These are phyloP conservation scores for Morpho helenor DNA, from an alignment of 2,888 invertebrate genomes.

Conservation along the genomic window DNA sequence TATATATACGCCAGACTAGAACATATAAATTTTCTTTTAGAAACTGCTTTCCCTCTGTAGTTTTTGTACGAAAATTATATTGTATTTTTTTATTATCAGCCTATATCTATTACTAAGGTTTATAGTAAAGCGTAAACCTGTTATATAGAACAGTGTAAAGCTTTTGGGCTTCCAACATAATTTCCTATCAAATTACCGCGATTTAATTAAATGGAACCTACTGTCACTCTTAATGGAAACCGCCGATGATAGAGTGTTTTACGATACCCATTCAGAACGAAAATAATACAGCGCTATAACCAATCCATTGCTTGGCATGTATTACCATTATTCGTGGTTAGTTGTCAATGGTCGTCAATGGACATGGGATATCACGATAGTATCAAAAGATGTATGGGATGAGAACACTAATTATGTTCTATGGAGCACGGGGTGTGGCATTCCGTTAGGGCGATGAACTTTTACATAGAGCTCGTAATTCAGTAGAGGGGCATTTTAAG, in stretches of 20 bases:
- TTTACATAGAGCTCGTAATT: slow-evolving; percentile 36
- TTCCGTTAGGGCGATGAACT: slow-evolving; percentile 61
- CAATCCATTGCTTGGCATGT: slow-evolving; percentile 29
- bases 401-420: slow-evolving; percentile 74
- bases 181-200: slow-evolving; percentile 33
- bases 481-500: slow-evolving; percentile 27
- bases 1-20: too few species aligned
- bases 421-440: slow-evolving; percentile 66
- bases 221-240: slow-evolving; percentile 34
- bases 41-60: too few species aligned
- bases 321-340: slow-evolving; percentile 2
- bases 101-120: too few species aligned
- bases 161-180: not conserved
- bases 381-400: slow-evolving; percentile 51
- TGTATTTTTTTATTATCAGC: too few species aligned
- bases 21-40: too few species aligned
- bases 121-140: too few species aligned
- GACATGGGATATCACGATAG: slow-evolving; percentile 42
- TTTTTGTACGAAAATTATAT: too few species aligned
- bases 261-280: slow-evolving; percentile 12
- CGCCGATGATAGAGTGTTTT: slow-evolving; percentile 29
- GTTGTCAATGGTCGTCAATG: slow-evolving; percentile 38
- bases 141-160: not conserved
- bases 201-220: slow-evolving; percentile 41
- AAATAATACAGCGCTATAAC: slow-evolving; percentile 3